These are phyloP conservation scores for Tachyglossus aculeatus DNA, from an alignment of 2,797 vertebrate genomes.

Conservation along the genomic window DNA sequence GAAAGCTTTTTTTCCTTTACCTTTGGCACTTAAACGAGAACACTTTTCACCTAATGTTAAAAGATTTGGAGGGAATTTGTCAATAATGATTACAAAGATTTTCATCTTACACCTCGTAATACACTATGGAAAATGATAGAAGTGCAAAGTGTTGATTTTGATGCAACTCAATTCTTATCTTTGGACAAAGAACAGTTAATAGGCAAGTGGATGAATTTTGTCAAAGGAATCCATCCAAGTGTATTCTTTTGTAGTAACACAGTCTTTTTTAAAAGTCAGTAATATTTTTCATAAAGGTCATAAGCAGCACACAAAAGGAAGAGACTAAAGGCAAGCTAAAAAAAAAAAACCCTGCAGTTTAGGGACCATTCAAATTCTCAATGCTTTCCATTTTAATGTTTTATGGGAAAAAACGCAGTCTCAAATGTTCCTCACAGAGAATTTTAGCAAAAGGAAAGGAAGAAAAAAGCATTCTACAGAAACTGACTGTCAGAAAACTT, in stretches of 20 bases:
- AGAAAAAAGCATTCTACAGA: not conserved
- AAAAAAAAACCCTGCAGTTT: not conserved
- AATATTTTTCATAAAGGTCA: not conserved
- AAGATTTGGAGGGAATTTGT: too few relatives aligned
- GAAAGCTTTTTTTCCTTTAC: too few relatives aligned
- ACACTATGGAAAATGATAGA: too few relatives aligned
- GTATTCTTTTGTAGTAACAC: not conserved
- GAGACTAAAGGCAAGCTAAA: not conserved
- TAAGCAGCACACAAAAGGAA: not conserved
- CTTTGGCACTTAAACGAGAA: too few relatives aligned
- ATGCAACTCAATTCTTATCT: too few relatives aligned
- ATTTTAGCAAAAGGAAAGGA: conserved; percentile 19
- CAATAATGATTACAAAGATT: too few relatives aligned
- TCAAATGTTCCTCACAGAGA: not conserved
- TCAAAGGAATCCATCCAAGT: too few relatives aligned
- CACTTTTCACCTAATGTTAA: too few relatives aligned
- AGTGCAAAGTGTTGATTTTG: not conserved
- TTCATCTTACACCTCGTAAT: too few relatives aligned
- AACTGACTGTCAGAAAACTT: conserved; percentile 11
- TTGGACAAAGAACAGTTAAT: too few relatives aligned
- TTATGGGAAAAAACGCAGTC: conserved; percentile 7
- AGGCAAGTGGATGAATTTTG: too few relatives aligned
- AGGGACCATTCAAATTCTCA: conserved; percentile 8
- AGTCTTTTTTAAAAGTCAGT: not conserved
- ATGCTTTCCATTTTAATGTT: conserved; percentile 20